Percentiles rank a stretch among this genome's conserved stretches.
Conservation (phyloP, 2,797 vertebrate species). For the Sebastes vulpes region DNA sequence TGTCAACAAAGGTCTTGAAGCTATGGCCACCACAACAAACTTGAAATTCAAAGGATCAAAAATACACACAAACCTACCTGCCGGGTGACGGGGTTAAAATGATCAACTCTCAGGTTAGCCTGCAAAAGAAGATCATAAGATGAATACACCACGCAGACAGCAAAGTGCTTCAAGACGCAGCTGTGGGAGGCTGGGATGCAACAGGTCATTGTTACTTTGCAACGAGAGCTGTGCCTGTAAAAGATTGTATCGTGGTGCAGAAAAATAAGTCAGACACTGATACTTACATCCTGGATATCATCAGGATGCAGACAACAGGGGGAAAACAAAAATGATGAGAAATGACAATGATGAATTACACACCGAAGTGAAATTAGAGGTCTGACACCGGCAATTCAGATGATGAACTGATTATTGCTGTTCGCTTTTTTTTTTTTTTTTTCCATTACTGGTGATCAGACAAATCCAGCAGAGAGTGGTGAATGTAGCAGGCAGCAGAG, state of each 20-base stretch:
- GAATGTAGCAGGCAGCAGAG: constrained; percentile 2
- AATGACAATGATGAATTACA: background rate
- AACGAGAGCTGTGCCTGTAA: background rate
- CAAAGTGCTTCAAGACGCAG: background rate
- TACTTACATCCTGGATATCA: background rate
- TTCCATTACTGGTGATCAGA: constrained; percentile 18
- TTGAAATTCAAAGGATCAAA: constrained; percentile 12
- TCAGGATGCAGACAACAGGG: background rate
- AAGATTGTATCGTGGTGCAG: background rate
- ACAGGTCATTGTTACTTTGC: constrained; percentile 23
- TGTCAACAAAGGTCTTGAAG: constrained; percentile 38
- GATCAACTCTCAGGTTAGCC: constrained; percentile 12
- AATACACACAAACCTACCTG: background rate
- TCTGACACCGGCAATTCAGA: background rate
- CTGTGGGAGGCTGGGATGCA: constrained; percentile 26
- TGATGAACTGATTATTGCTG: constrained; percentile 22
- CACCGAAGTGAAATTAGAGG: background rate
- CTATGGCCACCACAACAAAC: constrained; percentile 7
- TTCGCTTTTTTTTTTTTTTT: background rate
- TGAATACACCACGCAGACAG: background rate
- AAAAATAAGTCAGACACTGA: background rate
- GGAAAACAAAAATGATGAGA: background rate
- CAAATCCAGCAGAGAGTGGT: constrained; percentile 15
- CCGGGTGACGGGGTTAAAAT: constrained; percentile 21
- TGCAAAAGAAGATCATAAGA: constrained; percentile 23